A percentile compares a stretch with the other conserved stretches of the same genome.
Conservation (phyloP, 2,113 vertebrate species). For the Coreoperca whiteheadi region DNA sequence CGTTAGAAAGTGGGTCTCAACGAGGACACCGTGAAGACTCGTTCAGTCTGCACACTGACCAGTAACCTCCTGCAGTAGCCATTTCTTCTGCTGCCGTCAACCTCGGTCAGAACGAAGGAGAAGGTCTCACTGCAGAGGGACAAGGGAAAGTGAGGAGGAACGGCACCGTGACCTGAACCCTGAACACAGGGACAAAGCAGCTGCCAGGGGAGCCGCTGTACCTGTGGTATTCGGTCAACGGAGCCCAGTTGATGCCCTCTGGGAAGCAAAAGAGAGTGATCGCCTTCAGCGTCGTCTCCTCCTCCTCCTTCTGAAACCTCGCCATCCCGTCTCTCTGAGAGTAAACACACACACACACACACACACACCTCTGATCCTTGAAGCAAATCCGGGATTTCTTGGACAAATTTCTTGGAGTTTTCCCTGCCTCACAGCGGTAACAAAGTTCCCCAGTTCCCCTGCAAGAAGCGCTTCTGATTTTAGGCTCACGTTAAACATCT, state of each 20-base stretch:
- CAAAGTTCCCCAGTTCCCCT: background rate
- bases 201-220: constrained; percentile 51
- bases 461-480: background rate
- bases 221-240: constrained; percentile 91
- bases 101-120: constrained; percentile 95
- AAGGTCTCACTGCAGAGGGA: constrained; percentile 91
- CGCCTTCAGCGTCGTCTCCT: constrained; percentile 90
- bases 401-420: background rate
- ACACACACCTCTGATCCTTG: background rate
- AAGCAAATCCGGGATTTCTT: background rate
- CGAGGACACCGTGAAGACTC: background rate
- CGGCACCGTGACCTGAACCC: background rate
- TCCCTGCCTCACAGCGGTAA: background rate
- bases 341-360: constrained; percentile 16
- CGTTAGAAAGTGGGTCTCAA: background rate
- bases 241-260: constrained; percentile 91
- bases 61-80: constrained; percentile 95
- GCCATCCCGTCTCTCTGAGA: constrained; percentile 90
- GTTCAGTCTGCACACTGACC: constrained; percentile 79
- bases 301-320: constrained; percentile 92
- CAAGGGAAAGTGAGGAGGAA: background rate
- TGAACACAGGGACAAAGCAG: background rate
- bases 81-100: constrained; percentile 94
- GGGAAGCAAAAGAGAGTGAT: constrained; percentile 98
- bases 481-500: background rate